A percentile compares a stretch with the other conserved stretches of the same genome.
phyloP scores from a whole-genome alignment of 2,113 vertebrate genomes.

The Myrmecophaga tridactyla region DNA sequence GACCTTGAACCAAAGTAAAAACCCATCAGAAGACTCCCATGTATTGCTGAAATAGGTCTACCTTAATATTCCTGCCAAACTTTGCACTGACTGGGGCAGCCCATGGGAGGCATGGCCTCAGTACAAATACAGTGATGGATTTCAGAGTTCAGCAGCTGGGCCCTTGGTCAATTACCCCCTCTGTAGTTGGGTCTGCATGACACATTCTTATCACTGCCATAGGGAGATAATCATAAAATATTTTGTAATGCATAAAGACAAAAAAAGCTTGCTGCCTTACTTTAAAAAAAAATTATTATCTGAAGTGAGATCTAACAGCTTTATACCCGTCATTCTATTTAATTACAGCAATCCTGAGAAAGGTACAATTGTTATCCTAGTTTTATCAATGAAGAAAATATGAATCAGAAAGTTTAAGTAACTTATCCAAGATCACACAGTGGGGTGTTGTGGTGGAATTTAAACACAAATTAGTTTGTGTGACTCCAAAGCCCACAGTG shows the following conservation, averaged over 20 bases:
- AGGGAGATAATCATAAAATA: background rate
- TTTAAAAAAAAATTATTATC: too few species aligned
- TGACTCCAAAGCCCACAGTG: background rate
- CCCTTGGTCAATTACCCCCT: background rate
- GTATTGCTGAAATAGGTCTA: background rate
- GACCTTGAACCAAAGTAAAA: background rate
- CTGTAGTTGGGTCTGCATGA: background rate
- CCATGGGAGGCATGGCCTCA: background rate
- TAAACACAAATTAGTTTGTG: background rate
- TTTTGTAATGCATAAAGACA: background rate
- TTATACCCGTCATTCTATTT: slow-evolving; percentile 1
- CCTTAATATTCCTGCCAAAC: background rate
- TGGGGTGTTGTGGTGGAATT: background rate
- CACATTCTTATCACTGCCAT: background rate
- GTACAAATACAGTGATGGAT: background rate
- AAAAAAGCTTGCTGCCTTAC: background rate
- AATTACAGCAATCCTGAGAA: background rate
- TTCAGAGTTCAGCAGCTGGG: background rate
- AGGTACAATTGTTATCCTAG: background rate
- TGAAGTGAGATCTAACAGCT: background rate
- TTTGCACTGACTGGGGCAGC: background rate
- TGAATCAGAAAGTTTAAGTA: background rate
- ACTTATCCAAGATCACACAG: background rate
- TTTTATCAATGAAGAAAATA: slow-evolving; percentile 26
- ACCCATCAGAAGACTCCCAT: background rate